These are phyloP conservation scores for Murina feae DNA, from an alignment of 2,113 vertebrate genomes.

Conservation along the genomic window DNA sequence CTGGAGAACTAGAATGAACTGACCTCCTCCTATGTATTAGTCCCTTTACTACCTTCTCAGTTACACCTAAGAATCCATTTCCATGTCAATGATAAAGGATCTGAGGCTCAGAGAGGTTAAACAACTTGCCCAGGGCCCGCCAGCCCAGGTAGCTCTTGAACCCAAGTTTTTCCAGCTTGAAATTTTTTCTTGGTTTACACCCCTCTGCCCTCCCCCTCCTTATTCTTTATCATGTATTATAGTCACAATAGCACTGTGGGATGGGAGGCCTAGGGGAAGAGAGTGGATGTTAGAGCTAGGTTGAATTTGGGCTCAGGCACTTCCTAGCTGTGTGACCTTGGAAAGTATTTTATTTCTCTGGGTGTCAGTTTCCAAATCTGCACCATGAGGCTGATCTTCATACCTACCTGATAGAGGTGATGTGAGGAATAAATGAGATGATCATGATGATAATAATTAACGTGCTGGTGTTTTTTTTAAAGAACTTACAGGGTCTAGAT, in stretches of 20 bases:
- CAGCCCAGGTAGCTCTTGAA: not conserved
- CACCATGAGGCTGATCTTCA: not conserved
- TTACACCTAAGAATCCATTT: not conserved
- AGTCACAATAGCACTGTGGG: not conserved
- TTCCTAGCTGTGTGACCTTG: not conserved
- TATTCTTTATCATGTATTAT: not conserved
- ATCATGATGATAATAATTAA: not conserved
- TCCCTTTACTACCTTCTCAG: not conserved
- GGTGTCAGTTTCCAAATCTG: slow-evolving; percentile 5
- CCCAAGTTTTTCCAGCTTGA: not conserved
- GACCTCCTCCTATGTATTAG: not conserved
- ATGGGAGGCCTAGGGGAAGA: not conserved
- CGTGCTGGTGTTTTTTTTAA: not conserved
- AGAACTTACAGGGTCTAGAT: not conserved
- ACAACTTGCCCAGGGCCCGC: not conserved
- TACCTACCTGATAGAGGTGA: not conserved
- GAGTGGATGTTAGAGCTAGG: not conserved
- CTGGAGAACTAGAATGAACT: not conserved
- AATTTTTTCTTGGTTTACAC: not conserved
- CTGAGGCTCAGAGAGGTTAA: not conserved
- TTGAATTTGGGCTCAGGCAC: not conserved
- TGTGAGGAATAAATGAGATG: not conserved
- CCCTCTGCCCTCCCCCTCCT: not conserved
- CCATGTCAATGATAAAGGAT: not conserved
- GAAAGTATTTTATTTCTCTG: not conserved